phyloP scores from a whole-genome alignment of 2,888 invertebrate genomes.

The Pristionchus mayeri region DNA sequence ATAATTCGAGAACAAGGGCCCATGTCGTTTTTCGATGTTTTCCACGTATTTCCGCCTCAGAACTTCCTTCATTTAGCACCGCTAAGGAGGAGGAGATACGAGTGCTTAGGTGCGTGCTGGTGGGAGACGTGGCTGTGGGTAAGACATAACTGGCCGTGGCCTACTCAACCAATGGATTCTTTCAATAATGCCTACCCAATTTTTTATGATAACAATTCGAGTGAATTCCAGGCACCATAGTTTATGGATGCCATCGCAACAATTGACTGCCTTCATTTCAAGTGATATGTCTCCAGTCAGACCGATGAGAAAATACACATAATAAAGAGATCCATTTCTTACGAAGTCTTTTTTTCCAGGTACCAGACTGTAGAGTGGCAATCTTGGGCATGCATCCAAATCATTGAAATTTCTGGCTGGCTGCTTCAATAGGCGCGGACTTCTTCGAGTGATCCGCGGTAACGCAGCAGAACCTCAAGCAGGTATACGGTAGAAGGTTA shows the following conservation, averaged over 20 bases:
- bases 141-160: slow-evolving; percentile 94
- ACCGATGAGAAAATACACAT: too few species aligned
- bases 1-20: too few species aligned
- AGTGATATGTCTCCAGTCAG: too few species aligned
- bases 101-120: slow-evolving; percentile 89
- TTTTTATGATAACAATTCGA: slow-evolving; percentile 95
- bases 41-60: slow-evolving; percentile 2
- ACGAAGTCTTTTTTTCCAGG: too few species aligned
- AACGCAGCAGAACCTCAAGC: slow-evolving; percentile 89
- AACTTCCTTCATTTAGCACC: slow-evolving; percentile 47
- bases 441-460: slow-evolving; percentile 94
- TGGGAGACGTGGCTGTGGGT: slow-evolving; percentile 93
- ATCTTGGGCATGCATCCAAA: too few species aligned
- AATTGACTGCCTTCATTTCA: too few species aligned
- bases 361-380: too few species aligned
- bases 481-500: slow-evolving; percentile 80
- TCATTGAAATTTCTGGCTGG: too few species aligned
- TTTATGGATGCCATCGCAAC: too few species aligned
- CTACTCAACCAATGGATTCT: slow-evolving; percentile 93
- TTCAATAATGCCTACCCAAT: slow-evolving; percentile 92
- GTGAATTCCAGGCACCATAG: too few species aligned
- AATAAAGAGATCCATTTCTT: too few species aligned
- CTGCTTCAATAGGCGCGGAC: slow-evolving; percentile 81
- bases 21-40: neutral
- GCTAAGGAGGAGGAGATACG: slow-evolving; percentile 56